These are phyloP conservation scores for Xenopus tropicalis DNA, from an alignment of 2,113 vertebrate genomes.

Conservation along the genomic window DNA sequence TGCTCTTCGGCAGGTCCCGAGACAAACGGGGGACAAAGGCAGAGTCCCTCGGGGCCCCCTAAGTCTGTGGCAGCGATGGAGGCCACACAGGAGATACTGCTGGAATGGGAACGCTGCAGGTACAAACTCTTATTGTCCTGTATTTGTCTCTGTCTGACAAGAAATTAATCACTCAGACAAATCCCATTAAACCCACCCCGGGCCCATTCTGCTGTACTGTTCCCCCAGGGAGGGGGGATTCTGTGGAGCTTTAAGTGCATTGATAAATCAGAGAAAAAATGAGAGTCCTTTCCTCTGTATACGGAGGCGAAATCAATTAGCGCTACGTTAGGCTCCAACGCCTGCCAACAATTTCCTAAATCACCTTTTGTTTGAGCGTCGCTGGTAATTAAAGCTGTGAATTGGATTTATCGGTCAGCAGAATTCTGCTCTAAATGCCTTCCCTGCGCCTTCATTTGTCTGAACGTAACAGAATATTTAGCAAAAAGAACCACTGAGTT, in stretches of 20 bases:
- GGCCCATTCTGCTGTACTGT: neutral
- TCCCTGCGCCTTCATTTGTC: neutral
- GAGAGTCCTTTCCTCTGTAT: constrained; percentile 9
- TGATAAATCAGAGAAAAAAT: constrained; percentile 38
- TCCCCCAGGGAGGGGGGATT: neutral
- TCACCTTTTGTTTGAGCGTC: constrained; percentile 35
- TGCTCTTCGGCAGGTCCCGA: too few species aligned
- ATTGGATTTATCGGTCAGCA: constrained; percentile 6
- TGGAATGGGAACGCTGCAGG: neutral
- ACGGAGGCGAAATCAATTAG: constrained; percentile 29
- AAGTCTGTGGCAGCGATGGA: too few species aligned
- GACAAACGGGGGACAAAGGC: too few species aligned
- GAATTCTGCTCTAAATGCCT: constrained; percentile 8
- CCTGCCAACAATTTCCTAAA: constrained; percentile 31
- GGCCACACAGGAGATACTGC: too few species aligned
- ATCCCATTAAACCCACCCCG: neutral
- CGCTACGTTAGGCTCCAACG: constrained; percentile 30
- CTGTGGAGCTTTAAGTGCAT: constrained; percentile 2
- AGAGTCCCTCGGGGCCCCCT: too few species aligned
- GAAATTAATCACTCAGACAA: constrained; percentile 22
- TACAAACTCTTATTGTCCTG: neutral
- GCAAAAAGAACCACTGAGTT: too few species aligned
- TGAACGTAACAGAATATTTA: neutral
- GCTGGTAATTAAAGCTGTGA: constrained; percentile 34
- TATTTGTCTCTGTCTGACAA: neutral